phyloP scores from a whole-genome alignment of 2,888 invertebrate species.

The Xanthorhoe designata region DNA sequence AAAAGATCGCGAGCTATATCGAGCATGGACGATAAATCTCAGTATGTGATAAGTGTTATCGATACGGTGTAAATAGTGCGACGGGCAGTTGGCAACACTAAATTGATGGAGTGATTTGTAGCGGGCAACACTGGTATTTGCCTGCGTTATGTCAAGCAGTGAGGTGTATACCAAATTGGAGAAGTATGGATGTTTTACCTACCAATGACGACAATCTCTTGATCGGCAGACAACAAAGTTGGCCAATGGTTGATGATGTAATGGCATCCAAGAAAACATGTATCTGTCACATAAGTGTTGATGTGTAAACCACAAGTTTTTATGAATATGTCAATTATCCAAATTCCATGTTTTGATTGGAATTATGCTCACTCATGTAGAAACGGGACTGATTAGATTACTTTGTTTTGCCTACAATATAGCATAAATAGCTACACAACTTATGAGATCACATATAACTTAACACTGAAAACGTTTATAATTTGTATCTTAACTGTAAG shows the following conservation, averaged over 20 bases:
- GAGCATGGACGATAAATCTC: constrained; percentile 83
- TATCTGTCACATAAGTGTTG: not conserved
- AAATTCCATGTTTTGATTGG: constrained; percentile 2
- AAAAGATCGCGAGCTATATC: constrained; percentile 68
- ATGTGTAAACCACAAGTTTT: constrained; percentile 2
- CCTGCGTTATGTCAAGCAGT: constrained; percentile 31
- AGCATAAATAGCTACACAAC: constrained; percentile 3
- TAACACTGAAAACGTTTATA: not conserved
- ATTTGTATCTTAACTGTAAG: not conserved
- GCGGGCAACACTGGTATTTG: constrained; percentile 34
- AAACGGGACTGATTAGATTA: constrained; percentile 18
- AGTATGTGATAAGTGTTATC: constrained; percentile 82
- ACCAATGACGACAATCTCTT: not conserved
- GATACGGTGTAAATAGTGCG: constrained; percentile 61
- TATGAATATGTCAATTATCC: constrained; percentile 20
- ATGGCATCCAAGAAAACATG: not conserved
- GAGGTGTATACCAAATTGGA: constrained; percentile 33
- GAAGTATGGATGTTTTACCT: not conserved
- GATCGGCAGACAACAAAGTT: not conserved
- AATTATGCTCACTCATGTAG: constrained; percentile 17
- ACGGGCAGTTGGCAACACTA: constrained; percentile 40
- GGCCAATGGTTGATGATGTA: not conserved
- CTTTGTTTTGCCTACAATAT: not conserved
- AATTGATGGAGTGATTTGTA: constrained; percentile 37
- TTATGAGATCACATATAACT: not conserved